Conservation (phyloP, 2,888 invertebrate genomes). For the Pollenia amentaria region DNA sequence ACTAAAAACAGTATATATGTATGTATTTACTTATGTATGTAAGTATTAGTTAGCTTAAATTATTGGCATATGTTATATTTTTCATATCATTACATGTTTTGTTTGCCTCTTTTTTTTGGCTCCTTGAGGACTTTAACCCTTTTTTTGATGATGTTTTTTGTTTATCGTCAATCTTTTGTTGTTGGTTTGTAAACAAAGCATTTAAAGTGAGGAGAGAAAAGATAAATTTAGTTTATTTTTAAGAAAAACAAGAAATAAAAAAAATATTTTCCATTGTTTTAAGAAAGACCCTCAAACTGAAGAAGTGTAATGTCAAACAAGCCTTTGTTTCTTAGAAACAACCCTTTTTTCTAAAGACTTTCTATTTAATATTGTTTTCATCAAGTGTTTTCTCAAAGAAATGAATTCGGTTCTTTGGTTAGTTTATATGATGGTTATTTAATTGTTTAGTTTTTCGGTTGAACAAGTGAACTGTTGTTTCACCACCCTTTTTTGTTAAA, state of each 20-base stretch:
- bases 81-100: constrained; percentile 24
- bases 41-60: constrained; percentile 30
- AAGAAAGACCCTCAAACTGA: not conserved
- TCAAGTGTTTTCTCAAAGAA: not conserved
- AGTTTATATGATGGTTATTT: not conserved
- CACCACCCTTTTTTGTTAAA: constrained; percentile 10
- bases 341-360: constrained; percentile 25
- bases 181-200: not conserved
- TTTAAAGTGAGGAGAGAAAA: constrained; percentile 17
- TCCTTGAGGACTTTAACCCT: constrained; percentile 55
- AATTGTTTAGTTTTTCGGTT: not conserved
- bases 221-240: constrained; percentile 23
- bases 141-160: constrained; percentile 20
- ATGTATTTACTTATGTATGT: not conserved
- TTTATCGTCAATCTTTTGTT: not conserved
- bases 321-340: constrained; percentile 4
- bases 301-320: constrained; percentile 20
- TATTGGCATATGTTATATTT: constrained; percentile 61
- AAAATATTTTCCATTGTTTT: constrained; percentile 20
- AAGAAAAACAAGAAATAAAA: not conserved
- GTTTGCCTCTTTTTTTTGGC: not conserved
- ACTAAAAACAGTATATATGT: not conserved
- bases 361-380: not conserved
- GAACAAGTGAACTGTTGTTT: constrained; percentile 29
- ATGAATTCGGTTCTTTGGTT: not conserved